These are phyloP conservation scores for Apis laboriosa DNA, from an alignment of 1,140 invertebrate genomes.

Conservation along the genomic window DNA sequence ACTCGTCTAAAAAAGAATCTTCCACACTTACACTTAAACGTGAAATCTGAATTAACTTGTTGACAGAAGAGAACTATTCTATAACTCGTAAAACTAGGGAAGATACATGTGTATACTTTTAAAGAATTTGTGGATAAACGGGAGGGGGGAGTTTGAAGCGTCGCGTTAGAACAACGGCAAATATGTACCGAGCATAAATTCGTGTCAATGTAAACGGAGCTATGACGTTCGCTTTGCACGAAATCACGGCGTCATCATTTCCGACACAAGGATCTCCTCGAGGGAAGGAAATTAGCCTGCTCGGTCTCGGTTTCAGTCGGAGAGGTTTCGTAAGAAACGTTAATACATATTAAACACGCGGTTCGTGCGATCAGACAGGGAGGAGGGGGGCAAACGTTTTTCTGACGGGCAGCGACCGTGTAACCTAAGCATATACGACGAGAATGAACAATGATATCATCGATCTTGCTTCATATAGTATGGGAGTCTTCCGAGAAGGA, in stretches of 20 bases:
- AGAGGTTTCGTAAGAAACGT: conserved; percentile 3
- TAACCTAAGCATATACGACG: neutral
- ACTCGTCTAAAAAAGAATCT: neutral
- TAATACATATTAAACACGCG: neutral
- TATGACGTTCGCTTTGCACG: neutral
- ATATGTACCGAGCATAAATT: conserved; percentile 18
- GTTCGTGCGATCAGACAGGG: neutral
- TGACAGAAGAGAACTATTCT: neutral
- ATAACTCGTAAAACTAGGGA: neutral
- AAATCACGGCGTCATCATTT: neutral
- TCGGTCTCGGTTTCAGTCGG: neutral
- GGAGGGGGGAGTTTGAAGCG: neutral
- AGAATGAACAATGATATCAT: conserved; percentile 27
- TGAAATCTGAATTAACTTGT: no score
- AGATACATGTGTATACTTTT: neutral
- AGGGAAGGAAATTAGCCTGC: conserved; percentile 17
- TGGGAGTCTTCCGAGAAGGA: conserved; percentile 4
- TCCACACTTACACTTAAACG: no score
- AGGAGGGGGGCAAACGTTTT: neutral
- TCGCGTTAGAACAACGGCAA: neutral
- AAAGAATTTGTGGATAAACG: no score
- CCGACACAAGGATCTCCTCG: neutral
- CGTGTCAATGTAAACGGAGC: conserved; percentile 15
- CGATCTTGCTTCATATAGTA: conserved; percentile 2
- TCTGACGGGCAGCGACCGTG: conserved; percentile 8